A percentile compares a stretch with the other conserved stretches of the same genome.
These are phyloP conservation scores for Drosophila burlai DNA, from an alignment of 1,140 invertebrate genomes.

Conservation along the genomic window DNA sequence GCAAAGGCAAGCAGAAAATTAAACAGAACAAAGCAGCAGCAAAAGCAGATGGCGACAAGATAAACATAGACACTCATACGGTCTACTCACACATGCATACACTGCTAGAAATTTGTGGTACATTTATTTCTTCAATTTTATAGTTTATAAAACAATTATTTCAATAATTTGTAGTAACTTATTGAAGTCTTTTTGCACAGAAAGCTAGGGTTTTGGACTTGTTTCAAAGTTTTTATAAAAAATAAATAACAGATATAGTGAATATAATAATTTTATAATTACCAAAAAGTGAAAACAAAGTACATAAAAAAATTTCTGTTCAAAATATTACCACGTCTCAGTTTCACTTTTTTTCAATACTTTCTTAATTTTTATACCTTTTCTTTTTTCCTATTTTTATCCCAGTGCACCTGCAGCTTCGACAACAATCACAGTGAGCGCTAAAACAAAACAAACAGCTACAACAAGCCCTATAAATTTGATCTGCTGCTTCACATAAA, in stretches of 20 bases:
- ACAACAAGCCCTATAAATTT: constrained; percentile 62
- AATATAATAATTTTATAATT: no score
- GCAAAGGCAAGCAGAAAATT: constrained; percentile 73
- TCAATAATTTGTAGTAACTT: no score
- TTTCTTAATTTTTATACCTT: background rate
- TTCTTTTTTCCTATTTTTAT: background rate
- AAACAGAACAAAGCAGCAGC: constrained; percentile 75
- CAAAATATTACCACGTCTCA: no score
- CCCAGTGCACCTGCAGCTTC: constrained; percentile 15
- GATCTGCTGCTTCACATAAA: constrained; percentile 49
- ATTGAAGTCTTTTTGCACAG: no score
- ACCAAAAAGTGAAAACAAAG: no score
- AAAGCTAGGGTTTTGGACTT: no score
- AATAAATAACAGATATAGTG: no score
- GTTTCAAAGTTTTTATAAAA: no score
- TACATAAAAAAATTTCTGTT: no score
- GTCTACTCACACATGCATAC: constrained; percentile 20
- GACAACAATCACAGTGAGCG: constrained; percentile 70
- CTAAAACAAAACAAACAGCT: constrained; percentile 62
- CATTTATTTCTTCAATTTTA: no score
- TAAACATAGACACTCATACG: constrained; percentile 51
- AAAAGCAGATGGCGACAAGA: constrained; percentile 70
- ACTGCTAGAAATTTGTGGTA: background rate
- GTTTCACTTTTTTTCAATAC: background rate
- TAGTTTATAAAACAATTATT: background rate